These are phyloP conservation scores for Poecile atricapillus DNA, from an alignment of 2,113 vertebrate species.

Conservation along the genomic window DNA sequence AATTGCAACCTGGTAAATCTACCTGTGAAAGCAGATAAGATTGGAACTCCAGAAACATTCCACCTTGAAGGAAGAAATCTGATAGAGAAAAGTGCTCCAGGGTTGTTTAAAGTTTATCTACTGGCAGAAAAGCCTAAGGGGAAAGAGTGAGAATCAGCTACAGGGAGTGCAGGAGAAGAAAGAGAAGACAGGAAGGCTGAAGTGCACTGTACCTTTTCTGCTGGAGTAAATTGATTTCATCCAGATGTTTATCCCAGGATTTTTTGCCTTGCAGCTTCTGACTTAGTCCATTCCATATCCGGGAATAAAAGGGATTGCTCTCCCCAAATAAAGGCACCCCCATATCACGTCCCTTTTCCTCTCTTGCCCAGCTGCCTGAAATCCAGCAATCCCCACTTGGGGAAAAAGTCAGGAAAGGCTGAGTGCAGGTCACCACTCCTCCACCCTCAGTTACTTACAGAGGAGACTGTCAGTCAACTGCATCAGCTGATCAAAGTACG, in stretches of 20 bases:
- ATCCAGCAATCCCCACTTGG: background rate
- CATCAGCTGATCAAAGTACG: background rate
- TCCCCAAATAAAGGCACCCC: constrained; percentile 60
- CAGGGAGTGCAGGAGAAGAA: background rate
- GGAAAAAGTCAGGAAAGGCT: background rate
- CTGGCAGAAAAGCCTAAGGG: constrained; percentile 3
- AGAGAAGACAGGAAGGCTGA: background rate
- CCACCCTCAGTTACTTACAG: background rate
- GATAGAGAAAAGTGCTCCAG: constrained; percentile 23
- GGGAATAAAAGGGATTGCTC: constrained; percentile 26
- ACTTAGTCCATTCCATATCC: constrained; percentile 62
- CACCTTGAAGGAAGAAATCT: constrained; percentile 41
- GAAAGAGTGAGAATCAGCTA: background rate
- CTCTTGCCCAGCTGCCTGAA: background rate
- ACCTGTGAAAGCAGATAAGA: constrained; percentile 33
- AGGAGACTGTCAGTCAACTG: background rate
- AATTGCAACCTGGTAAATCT: background rate
- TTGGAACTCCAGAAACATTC: constrained; percentile 51
- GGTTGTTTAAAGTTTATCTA: constrained; percentile 53
- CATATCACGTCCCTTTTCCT: constrained; percentile 42
- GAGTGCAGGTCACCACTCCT: background rate
- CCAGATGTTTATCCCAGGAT: constrained; percentile 54
- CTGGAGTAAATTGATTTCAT: constrained; percentile 69
- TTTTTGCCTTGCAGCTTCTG: constrained; percentile 44
- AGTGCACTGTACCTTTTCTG: constrained; percentile 69